Base-by-base conservation (phyloP, 2,888 invertebrate species). In the Fissipunctia ypsillon region DNA sequence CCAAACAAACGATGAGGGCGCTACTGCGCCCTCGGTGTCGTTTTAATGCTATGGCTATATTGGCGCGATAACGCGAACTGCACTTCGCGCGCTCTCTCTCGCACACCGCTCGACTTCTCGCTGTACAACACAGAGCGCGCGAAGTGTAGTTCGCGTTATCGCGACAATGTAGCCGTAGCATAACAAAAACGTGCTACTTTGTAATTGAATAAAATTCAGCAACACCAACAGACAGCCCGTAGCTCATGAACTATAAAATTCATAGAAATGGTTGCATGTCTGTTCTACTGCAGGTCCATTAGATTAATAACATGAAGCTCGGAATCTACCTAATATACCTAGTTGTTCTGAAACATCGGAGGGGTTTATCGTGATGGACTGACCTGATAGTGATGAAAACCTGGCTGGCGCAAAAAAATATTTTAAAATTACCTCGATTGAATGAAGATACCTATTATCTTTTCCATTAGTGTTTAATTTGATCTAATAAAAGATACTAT, bases 181-280 rank as follows among this genome's bases (percentile, higher is more conserved):
- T 56, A 41, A 41, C 7, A 38, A 45, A 45, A 52, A 38, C 28
- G 31, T 14, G 28, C 14, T 43, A 63, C 28, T 22, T 38, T 31
- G 35, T 41, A 78, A 35, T 70, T 64, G 4, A 68, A 68, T 78
- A 54, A 78, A 71, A 61, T 78, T n/a, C 25, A 59, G 54, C 41
- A 60, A 64, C 25, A 59, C 50, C 41, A 60, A 64, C 67, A 57
- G 67, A 79, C 64, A 65, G 56, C 48, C 38, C 56, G 41, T 60
- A 45, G 38, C 56, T 80, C 31, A 65, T 71, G 50, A 69, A 84
- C 41, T 84, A 64, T 73, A 78, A 52, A 75, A 74, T 66, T 76
- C 73, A 81, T 78, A 43, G 78, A 73, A 77, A 69, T 12, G 70
- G 69, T 84, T 77, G 81, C 84, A 81, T 84, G 84, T 65, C 69